A percentile compares a stretch with the other conserved stretches of the same genome.
phyloP scores from a whole-genome alignment of 2,888 invertebrate species.

The Seira ritae region DNA sequence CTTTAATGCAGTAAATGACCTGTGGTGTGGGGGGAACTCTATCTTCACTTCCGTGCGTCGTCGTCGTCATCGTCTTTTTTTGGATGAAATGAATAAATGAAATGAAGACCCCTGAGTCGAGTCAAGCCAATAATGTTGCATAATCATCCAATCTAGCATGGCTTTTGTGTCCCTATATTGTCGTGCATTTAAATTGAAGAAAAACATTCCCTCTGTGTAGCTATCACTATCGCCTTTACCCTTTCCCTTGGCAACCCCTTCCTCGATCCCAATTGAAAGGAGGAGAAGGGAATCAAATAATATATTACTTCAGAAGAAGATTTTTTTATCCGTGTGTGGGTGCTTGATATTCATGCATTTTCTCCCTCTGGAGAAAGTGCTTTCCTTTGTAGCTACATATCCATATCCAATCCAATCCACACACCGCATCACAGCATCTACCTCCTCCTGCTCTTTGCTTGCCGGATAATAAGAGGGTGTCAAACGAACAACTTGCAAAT shows the following conservation, averaged over 20 bases:
- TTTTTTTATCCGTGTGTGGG: no score
- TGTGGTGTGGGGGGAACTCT: no score
- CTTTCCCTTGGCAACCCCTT: background rate
- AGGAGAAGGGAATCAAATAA: no score
- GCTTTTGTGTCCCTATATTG: background rate
- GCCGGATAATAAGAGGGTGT: conserved; percentile 31
- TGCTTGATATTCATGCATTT: background rate
- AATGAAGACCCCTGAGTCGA: no score
- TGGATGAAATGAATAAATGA: no score
- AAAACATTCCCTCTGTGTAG: background rate
- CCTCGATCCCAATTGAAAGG: background rate
- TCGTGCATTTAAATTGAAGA: conserved; percentile 21
- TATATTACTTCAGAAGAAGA: no score
- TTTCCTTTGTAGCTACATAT: conserved; percentile 20
- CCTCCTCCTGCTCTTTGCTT: conserved; percentile 25
- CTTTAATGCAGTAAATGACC: conserved; percentile 24
- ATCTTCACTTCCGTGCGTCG: conserved; percentile 1
- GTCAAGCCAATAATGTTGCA: background rate
- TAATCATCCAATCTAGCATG: background rate
- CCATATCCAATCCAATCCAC: background rate
- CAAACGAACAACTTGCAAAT: conserved; percentile 26
- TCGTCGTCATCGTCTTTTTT: no score
- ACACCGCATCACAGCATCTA: background rate
- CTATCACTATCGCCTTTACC: background rate
- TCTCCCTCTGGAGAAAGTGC: conserved; percentile 13